phyloP scores from a whole-genome alignment of 1,140 invertebrate species.

The Eubasilissa regina region DNA sequence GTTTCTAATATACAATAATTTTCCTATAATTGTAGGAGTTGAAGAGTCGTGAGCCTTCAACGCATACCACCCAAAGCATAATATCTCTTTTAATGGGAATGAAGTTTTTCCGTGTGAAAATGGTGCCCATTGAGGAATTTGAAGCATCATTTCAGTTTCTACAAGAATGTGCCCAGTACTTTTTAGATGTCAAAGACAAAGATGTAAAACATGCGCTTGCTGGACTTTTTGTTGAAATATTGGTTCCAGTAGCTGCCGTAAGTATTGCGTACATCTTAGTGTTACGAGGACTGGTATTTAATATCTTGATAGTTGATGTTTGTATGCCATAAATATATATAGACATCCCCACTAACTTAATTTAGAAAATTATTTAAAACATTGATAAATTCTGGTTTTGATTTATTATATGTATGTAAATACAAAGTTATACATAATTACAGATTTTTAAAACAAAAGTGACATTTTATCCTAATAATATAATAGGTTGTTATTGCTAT shows the following conservation, averaged over 20 bases:
- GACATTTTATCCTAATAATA: too few species aligned
- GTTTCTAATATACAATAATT: not conserved
- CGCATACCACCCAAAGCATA: constrained; percentile 94
- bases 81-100: constrained; percentile 99
- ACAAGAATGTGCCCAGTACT: constrained; percentile 98
- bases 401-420: too few species aligned
- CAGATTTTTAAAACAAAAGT: too few species aligned
- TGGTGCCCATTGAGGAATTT: constrained; percentile 99
- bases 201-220: constrained; percentile 98
- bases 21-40: constrained; percentile 64
- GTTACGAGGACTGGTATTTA: too few species aligned
- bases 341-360: too few species aligned
- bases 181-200: constrained; percentile 98
- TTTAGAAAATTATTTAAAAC: too few species aligned
- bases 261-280: constrained; percentile 64
- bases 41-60: constrained; percentile 89
- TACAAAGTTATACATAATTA: too few species aligned
- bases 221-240: constrained; percentile 98
- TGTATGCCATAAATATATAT: too few species aligned
- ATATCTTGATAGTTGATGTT: too few species aligned
- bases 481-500: too few species aligned
- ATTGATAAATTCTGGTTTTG: too few species aligned
- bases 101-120: constrained; percentile 96
- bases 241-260: constrained; percentile 97
- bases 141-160: constrained; percentile 99